Evolutionary conservation across 2,113 vertebrate species (phyloP).

Genomic region (Psittacula cyanocephala): DNA sequence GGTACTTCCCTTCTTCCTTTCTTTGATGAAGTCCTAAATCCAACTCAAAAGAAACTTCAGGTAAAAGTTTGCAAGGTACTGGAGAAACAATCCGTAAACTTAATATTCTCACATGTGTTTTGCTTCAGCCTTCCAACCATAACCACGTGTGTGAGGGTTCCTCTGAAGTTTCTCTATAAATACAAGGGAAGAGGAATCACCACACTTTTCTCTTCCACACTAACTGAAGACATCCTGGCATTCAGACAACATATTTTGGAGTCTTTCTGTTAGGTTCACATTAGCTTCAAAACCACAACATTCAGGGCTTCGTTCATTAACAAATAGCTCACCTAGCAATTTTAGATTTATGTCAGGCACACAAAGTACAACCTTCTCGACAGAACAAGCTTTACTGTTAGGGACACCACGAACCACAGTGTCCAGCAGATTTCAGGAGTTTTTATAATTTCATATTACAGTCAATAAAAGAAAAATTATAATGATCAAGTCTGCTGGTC

Average conservation of each 20-base stretch:
- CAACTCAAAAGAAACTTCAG: not conserved
- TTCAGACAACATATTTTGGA: not conserved
- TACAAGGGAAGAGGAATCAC: not conserved
- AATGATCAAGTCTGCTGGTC: not conserved
- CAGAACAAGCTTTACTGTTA: not conserved
- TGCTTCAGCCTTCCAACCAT: not conserved
- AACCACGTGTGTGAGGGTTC: not conserved
- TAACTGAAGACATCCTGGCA: not conserved
- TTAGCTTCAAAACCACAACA: not conserved
- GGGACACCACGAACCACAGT: not conserved
- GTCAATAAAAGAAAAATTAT: not conserved
- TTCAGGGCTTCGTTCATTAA: not conserved
- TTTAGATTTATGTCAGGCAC: not conserved
- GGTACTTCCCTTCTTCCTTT: not conserved
- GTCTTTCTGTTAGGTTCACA: not conserved
- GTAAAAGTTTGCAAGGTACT: not conserved
- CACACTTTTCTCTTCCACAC: accelerated
- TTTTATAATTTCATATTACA: not conserved
- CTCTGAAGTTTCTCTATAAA: not conserved
- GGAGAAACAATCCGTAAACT: not conserved
- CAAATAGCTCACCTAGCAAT: not conserved
- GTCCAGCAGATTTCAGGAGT: not conserved
- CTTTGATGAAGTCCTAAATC: not conserved
- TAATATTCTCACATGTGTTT: not conserved
- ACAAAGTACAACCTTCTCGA: not conserved